Evolutionary conservation across 2,888 invertebrate genomes (phyloP).

Genomic region (Meliscaeva auricollis): DNA sequence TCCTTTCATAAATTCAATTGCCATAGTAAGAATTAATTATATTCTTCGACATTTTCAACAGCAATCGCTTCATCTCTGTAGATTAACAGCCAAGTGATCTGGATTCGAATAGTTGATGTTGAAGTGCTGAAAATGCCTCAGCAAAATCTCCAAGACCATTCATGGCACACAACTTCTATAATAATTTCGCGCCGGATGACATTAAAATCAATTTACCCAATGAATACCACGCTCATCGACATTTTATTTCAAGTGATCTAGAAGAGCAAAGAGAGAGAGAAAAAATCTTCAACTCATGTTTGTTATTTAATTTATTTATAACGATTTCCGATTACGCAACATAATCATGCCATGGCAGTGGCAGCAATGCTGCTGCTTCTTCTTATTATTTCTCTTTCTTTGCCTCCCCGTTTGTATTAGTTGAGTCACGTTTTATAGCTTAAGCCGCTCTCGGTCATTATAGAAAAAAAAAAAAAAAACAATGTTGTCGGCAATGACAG

Average conservation of each 20-base stretch:
- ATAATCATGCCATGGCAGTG: constrained; percentile 25
- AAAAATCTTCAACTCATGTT: constrained; percentile 48
- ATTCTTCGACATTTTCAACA: constrained; percentile 17
- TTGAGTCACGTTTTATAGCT: constrained; percentile 1
- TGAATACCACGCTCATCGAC: constrained; percentile 55
- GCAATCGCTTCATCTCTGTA: constrained; percentile 2
- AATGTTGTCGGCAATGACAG: constrained; percentile 61
- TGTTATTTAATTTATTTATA: constrained; percentile 48
- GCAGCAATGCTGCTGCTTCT: constrained; percentile 5
- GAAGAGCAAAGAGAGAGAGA: background rate
- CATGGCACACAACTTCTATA: constrained; percentile 13
- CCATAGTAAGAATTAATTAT: constrained; percentile 9
- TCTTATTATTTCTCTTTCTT: background rate
- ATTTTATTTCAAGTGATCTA: constrained; percentile 51
- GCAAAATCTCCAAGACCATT: background rate
- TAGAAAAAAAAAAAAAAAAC: background rate
- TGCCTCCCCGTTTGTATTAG: background rate
- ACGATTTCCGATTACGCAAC: constrained; percentile 70
- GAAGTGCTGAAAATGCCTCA: background rate
- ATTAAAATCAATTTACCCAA: constrained; percentile 63
- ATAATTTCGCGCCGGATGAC: constrained; percentile 53
- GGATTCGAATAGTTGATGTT: background rate
- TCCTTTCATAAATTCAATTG: constrained; percentile 2
- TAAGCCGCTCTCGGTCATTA: constrained; percentile 8
- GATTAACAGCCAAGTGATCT: constrained; percentile 23